phyloP scores from a whole-genome alignment of 2,797 vertebrate species.

The Centroberyx gerrardi region DNA sequence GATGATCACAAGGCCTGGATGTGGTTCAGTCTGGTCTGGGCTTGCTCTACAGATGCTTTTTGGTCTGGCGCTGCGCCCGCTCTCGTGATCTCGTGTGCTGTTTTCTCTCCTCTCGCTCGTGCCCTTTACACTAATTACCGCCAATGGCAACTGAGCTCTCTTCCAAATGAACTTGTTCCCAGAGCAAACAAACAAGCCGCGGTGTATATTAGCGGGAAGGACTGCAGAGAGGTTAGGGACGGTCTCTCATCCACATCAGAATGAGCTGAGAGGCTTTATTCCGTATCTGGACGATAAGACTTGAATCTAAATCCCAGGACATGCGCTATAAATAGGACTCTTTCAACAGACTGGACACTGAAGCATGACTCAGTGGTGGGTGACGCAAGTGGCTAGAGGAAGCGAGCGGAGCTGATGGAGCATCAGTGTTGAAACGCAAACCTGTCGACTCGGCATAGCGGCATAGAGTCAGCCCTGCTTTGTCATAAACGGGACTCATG shows the following conservation, averaged over 20 bases:
- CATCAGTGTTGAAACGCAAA: conserved; percentile 32
- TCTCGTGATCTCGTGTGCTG: conserved; percentile 23
- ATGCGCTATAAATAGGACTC: not conserved
- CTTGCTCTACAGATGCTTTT: conserved; percentile 12
- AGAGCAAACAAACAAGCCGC: conserved; percentile 19
- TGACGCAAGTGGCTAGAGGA: not conserved
- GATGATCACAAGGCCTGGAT: conserved; percentile 8
- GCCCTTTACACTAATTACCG: not conserved
- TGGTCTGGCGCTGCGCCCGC: not conserved
- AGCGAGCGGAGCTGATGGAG: conserved; percentile 41
- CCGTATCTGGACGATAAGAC: not conserved
- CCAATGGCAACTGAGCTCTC: not conserved
- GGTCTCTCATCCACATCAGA: not conserved
- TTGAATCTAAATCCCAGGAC: not conserved
- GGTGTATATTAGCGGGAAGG: conserved; percentile 1
- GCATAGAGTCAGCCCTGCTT: conserved; percentile 5
- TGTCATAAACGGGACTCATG: not conserved
- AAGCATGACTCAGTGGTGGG: not conserved
- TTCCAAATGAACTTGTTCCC: conserved; percentile 31
- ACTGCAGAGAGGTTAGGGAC: not conserved
- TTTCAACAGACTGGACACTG: not conserved
- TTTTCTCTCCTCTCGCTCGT: conserved; percentile 9
- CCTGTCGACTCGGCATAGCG: conserved; percentile 49
- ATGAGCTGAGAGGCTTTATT: not conserved
- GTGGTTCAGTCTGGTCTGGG: not conserved